phyloP scores from a whole-genome alignment of 2,888 invertebrate species.

The Cenopis cana region DNA sequence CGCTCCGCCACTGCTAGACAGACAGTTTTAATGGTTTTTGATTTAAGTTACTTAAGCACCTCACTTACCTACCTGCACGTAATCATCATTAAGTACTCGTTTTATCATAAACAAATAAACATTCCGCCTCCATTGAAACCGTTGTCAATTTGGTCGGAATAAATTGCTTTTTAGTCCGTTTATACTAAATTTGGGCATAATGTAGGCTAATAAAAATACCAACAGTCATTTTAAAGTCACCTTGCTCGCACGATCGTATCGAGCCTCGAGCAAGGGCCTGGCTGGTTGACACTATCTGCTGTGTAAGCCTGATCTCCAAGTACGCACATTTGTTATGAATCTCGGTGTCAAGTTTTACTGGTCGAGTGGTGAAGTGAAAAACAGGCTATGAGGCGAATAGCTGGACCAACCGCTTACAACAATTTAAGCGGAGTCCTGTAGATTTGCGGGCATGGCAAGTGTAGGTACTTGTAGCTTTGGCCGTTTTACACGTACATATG shows the following conservation, averaged over 20 bases:
- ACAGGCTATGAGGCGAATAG: not conserved
- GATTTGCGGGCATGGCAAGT: not conserved
- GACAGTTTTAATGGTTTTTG: too few relatives aligned
- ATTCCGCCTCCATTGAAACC: constrained; percentile 8
- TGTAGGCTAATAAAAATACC: constrained; percentile 39
- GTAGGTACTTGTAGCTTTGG: not conserved
- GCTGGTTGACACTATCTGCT: not conserved
- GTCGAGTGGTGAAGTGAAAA: not conserved
- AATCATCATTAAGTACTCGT: not conserved
- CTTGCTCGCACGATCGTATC: constrained; percentile 35
- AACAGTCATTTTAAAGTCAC: constrained; percentile 34
- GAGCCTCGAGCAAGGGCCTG: constrained; percentile 23
- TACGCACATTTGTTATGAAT: not conserved
- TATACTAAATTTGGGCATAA: constrained; percentile 35
- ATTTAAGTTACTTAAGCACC: not conserved
- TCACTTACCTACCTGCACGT: not conserved
- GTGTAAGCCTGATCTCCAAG: not conserved
- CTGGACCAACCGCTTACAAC: not conserved
- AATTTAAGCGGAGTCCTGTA: not conserved
- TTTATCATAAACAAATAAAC: constrained; percentile 6
- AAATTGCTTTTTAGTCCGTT: constrained; percentile 32
- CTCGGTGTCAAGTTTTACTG: not conserved
- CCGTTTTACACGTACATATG: not conserved
- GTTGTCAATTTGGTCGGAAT: constrained; percentile 15
- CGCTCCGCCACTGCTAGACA: too few relatives aligned